Conservation (phyloP, 2,888 invertebrate species). For the Drosophila meridionalis region DNA sequence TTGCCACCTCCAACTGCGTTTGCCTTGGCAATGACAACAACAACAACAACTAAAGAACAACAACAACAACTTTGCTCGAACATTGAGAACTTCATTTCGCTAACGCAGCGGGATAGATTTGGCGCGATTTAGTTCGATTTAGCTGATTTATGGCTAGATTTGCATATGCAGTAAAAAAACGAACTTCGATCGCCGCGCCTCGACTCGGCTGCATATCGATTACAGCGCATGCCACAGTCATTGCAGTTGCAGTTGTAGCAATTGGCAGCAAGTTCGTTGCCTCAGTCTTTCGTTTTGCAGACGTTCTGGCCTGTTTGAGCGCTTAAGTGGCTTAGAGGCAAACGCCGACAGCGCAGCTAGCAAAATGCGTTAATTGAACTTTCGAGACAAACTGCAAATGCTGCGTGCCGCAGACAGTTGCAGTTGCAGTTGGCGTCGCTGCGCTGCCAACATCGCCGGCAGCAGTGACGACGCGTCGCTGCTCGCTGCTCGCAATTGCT, state of each 20-base stretch:
- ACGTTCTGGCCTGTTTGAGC: conserved; percentile 83
- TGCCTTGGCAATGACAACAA: conserved; percentile 55
- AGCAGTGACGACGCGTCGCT: conserved; percentile 12
- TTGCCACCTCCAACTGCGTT: conserved; percentile 67
- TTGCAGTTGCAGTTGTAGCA: conserved; percentile 1
- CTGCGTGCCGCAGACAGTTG: conserved; percentile 59
- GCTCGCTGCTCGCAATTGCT: conserved; percentile 44
- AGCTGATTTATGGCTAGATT: conserved; percentile 79
- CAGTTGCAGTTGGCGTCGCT: conserved; percentile 18
- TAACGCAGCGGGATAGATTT: conserved; percentile 65
- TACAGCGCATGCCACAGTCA: conserved; percentile 5
- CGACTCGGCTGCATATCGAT: conserved; percentile 19
- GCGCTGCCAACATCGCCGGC: conserved; percentile 7
- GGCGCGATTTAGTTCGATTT: conserved; percentile 4
- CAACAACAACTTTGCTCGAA: conserved; percentile 8
- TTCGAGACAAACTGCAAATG: conserved; percentile 79
- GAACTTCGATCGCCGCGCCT: neutral
- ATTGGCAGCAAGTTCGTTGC: conserved; percentile 68
- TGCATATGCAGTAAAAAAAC: conserved; percentile 64
- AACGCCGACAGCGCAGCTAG: conserved; percentile 43
- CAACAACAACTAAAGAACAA: neutral
- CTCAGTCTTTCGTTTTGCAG: conserved; percentile 78
- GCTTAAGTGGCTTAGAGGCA: conserved; percentile 61
- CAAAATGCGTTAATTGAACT: conserved; percentile 79
- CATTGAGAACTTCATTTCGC: conserved; percentile 78